phyloP scores from a whole-genome alignment of 2,888 invertebrate species.

The Lymantria monacha region DNA sequence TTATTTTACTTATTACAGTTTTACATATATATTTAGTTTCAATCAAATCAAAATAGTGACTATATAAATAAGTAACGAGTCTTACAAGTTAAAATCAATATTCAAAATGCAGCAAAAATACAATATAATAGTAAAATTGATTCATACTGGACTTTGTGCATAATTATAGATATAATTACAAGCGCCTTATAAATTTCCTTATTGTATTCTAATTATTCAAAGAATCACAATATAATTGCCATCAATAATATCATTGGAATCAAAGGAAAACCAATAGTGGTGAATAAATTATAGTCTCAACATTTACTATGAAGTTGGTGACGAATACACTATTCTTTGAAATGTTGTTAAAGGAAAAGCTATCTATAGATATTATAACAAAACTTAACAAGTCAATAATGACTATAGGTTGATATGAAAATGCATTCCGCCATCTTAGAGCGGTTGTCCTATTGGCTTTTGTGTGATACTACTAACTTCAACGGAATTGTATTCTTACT shows the following conservation, averaged over 20 bases:
- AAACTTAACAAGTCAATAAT: too few relatives aligned
- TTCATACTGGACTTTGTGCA: not conserved
- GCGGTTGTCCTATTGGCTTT: too few relatives aligned
- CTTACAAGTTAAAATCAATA: too few relatives aligned
- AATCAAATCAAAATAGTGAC: too few relatives aligned
- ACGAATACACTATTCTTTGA: conserved; percentile 11
- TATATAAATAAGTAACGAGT: too few relatives aligned
- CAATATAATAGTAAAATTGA: not conserved
- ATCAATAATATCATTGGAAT: conserved; percentile 14
- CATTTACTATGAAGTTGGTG: not conserved
- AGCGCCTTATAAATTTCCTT: conserved; percentile 20
- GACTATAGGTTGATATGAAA: too few relatives aligned
- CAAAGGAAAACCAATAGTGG: conserved; percentile 26
- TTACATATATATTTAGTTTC: too few relatives aligned
- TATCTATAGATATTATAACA: not conserved
- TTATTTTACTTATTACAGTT: too few relatives aligned
- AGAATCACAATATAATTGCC: conserved; percentile 15
- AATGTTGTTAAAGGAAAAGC: conserved; percentile 6
- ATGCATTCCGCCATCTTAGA: too few relatives aligned
- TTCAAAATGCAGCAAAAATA: too few relatives aligned
- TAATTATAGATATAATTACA: conserved; percentile 3
- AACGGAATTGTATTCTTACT: too few relatives aligned
- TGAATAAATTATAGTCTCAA: conserved; percentile 13
- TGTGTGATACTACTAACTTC: too few relatives aligned
- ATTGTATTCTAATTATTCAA: conserved; percentile 18